Conservation (phyloP, 2,113 vertebrate species). For the Merops nubicus region DNA sequence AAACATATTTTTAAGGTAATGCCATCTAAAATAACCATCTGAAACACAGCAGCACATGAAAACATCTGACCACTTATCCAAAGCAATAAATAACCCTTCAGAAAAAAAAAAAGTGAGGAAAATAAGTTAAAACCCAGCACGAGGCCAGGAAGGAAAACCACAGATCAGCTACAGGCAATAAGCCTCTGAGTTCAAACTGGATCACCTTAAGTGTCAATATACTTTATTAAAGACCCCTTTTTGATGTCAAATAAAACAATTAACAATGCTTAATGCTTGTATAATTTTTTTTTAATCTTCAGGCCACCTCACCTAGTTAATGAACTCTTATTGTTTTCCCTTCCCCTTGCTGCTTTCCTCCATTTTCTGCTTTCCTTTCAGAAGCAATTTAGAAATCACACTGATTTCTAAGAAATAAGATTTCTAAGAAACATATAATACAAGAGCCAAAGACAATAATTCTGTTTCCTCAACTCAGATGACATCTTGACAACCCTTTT, state of each 20-base stretch:
- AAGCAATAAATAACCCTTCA: background rate
- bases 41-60: background rate
- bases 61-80: background rate
- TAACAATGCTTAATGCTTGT: background rate
- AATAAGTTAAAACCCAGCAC: background rate
- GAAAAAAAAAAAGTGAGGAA: rapidly evolving
- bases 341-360: background rate
- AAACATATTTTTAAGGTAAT: background rate
- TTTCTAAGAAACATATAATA: too few species aligned
- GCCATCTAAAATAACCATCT: background rate
- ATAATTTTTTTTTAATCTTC: background rate
- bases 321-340: background rate
- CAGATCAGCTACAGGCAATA: rapidly evolving
- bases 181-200: background rate
- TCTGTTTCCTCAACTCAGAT: background rate
- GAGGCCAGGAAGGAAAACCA: background rate
- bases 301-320: background rate
- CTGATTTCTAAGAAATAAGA: background rate
- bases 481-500: background rate
- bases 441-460: too few species aligned
- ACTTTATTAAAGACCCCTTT: background rate
- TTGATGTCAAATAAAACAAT: background rate
- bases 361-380: background rate
- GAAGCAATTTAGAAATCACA: background rate
- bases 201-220: rapidly evolving